Conservation (phyloP, 2,888 invertebrate species). For the Hirtodrosophila histrioides region DNA sequence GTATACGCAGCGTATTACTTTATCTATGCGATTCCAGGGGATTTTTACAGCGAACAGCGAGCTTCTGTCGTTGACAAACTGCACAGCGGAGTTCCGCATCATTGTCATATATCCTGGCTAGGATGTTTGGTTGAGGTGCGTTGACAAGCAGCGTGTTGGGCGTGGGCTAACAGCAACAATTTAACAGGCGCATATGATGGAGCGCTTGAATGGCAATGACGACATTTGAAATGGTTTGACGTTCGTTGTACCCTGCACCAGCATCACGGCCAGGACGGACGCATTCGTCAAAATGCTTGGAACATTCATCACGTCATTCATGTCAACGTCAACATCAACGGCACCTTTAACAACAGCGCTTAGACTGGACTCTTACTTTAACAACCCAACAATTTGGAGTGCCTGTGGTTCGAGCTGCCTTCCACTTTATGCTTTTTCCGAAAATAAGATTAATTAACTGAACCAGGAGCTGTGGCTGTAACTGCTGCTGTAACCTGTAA, state of each 20-base stretch:
- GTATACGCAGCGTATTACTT: constrained; percentile 51
- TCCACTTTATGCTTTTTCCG: constrained; percentile 13
- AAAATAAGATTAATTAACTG: constrained; percentile 78
- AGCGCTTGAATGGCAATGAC: constrained; percentile 61
- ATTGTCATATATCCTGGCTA: constrained; percentile 44
- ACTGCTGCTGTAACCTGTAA: background rate
- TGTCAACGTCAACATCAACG: constrained; percentile 51
- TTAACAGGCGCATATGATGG: constrained; percentile 71
- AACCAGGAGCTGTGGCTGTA: constrained; percentile 9
- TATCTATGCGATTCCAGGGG: constrained; percentile 18
- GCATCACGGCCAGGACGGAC: constrained; percentile 28
- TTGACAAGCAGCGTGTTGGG: constrained; percentile 2
- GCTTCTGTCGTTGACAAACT: constrained; percentile 67
- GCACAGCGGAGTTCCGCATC: constrained; percentile 45
- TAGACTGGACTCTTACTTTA: too few species aligned
- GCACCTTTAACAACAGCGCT: constrained; percentile 38
- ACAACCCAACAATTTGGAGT: constrained; percentile 1
- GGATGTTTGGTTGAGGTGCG: constrained; percentile 16
- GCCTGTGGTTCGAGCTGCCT: constrained; percentile 5
- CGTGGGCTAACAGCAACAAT: constrained; percentile 54
- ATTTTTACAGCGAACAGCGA: constrained; percentile 15
- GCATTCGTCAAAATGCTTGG: constrained; percentile 72
- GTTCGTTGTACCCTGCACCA: constrained; percentile 9
- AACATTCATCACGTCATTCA: constrained; percentile 79
- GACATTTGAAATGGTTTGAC: constrained; percentile 62